A percentile compares a stretch with the other conserved stretches of the same genome.
Evolutionary conservation across 2,888 invertebrate genomes (phyloP).

Genomic region (Aphodius granarius): DNA sequence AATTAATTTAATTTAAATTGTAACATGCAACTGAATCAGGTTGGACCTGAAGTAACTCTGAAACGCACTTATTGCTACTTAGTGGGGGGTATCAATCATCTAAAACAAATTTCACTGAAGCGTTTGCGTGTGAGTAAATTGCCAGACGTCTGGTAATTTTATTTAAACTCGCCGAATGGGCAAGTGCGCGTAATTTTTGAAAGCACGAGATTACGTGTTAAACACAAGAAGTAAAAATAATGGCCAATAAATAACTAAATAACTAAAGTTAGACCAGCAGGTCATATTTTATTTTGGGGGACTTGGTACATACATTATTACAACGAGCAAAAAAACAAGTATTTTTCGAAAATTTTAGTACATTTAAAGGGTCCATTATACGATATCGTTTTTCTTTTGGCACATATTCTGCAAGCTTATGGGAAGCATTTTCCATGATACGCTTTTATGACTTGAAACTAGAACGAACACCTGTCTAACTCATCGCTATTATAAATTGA

Average conservation of each 20-base stretch:
- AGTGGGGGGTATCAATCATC: background rate
- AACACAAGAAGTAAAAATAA: background rate
- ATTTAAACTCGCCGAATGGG: background rate
- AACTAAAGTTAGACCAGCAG: background rate
- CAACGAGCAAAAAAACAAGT: too few species aligned
- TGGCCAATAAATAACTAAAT: background rate
- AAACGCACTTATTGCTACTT: background rate
- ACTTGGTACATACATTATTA: too few species aligned
- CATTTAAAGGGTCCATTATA: too few species aligned
- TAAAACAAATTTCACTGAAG: conserved; percentile 1
- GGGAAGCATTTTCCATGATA: too few species aligned
- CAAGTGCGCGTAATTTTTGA: background rate
- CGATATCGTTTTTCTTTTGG: too few species aligned
- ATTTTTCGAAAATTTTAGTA: too few species aligned
- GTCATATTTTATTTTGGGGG: too few species aligned
- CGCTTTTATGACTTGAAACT: too few species aligned
- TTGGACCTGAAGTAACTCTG: background rate
- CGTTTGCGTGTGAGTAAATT: background rate
- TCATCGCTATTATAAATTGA: background rate
- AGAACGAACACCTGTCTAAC: background rate
- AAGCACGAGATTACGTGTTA: background rate
- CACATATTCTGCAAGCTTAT: too few species aligned
- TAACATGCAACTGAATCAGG: background rate
- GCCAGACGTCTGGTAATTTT: too few species aligned
- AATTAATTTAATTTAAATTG: background rate